Evolutionary conservation across 2,888 invertebrate genomes (phyloP).

Genomic region (Caenorhabditis zanzibari): DNA sequence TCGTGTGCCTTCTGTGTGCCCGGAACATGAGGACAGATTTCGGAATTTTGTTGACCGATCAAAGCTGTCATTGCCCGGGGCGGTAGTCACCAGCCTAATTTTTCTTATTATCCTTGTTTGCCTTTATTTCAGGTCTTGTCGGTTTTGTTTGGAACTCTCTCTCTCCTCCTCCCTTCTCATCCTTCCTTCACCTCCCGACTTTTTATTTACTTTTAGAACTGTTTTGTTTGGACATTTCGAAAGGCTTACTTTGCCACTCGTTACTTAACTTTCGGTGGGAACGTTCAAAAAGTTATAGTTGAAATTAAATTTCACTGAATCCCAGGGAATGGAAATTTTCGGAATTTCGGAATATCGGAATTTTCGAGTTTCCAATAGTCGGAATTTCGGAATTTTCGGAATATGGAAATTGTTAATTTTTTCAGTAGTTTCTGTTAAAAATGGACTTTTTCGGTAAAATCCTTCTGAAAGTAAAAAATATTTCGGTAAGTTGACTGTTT

Average conservation of each 20-base stretch:
- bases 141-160: conserved; percentile 51
- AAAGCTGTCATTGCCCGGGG: conserved; percentile 59
- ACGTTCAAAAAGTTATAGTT: neutral
- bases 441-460: no score
- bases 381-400: no score
- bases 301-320: no score
- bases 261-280: neutral
- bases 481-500: no score
- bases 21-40: conserved; percentile 63
- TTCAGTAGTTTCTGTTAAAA: no score
- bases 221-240: conserved; percentile 46
- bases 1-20: conserved; percentile 62
- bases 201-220: conserved; percentile 55
- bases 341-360: no score
- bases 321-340: no score
- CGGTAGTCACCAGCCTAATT: conserved; percentile 57
- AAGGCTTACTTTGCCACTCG: neutral
- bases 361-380: no score
- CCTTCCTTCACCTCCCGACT: conserved; percentile 22
- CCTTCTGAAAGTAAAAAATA: no score
- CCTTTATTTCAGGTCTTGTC: conserved; percentile 59
- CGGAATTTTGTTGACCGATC: conserved; percentile 63
- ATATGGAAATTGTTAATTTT: no score
- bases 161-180: neutral
- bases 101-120: conserved; percentile 62